phyloP scores from a whole-genome alignment of 2,113 vertebrate species.

The Nicator chloris region DNA sequence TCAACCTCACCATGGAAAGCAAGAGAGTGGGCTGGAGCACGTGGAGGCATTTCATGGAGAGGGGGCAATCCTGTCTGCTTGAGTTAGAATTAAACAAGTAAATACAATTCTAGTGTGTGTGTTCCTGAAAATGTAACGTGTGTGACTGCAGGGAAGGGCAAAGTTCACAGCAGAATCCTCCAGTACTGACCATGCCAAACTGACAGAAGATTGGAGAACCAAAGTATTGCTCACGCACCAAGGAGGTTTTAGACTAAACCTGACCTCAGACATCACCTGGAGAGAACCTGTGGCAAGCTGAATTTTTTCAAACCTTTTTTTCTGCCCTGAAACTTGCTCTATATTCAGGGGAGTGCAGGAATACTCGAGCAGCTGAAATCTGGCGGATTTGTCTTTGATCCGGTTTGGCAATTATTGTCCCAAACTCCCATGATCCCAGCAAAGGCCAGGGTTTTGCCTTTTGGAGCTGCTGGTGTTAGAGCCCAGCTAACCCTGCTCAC shows the following conservation, averaged over 20 bases:
- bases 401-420: background rate
- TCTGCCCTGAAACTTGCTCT: background rate
- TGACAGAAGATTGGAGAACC: background rate
- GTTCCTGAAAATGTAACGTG: background rate
- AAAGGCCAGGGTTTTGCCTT: background rate
- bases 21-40: background rate
- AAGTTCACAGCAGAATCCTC: background rate
- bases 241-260: background rate
- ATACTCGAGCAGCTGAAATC: background rate
- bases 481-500: background rate
- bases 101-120: background rate
- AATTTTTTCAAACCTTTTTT: background rate
- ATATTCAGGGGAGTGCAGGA: background rate
- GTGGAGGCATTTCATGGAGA: background rate
- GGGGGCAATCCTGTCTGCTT: background rate
- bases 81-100: background rate
- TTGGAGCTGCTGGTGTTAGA: background rate
- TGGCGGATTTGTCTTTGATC: constrained; percentile 5
- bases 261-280: background rate
- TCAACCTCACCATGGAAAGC: background rate
- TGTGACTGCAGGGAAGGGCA: background rate
- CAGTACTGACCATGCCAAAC: background rate
- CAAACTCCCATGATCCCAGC: background rate
- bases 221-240: background rate
- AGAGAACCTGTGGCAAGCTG: background rate